A percentile compares a stretch with the other conserved stretches of the same genome.
phyloP scores from a whole-genome alignment of 2,797 vertebrate genomes.

The Onychomys leucogaster region DNA sequence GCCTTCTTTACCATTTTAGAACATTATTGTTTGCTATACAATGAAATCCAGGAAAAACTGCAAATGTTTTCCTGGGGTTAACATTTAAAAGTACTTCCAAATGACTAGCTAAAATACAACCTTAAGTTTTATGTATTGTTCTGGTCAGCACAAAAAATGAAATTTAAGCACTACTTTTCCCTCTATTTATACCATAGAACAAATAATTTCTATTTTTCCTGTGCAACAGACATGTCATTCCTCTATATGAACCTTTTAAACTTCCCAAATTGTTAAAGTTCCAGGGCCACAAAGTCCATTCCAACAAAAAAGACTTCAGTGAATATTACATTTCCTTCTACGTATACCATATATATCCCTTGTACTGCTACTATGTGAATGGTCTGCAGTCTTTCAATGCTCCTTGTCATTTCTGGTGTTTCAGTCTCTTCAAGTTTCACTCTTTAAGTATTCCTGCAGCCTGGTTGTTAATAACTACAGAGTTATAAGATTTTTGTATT shows the following conservation, averaged over 20 bases:
- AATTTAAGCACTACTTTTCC: conserved; percentile 26
- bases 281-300: background rate
- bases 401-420: background rate
- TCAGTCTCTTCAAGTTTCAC: background rate
- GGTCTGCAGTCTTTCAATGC: background rate
- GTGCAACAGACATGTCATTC: background rate
- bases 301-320: background rate
- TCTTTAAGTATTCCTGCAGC: background rate
- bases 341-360: background rate
- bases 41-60: conserved; percentile 22
- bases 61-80: background rate
- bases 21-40: conserved; percentile 10
- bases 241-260: background rate
- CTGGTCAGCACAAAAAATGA: conserved; percentile 8
- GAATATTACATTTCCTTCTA: background rate
- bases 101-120: background rate
- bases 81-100: conserved; percentile 1
- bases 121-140: background rate
- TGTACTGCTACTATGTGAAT: background rate
- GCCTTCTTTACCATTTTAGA: background rate
- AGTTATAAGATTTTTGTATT: background rate
- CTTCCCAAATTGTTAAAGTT: background rate
- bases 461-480: conserved; percentile 6
- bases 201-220: conserved; percentile 27
- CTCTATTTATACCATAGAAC: background rate